Evolutionary conservation across 2,797 vertebrate genomes (phyloP), one percentile per base, ranked within the genome.

Genomic region (Chelon labrosus): DNA sequence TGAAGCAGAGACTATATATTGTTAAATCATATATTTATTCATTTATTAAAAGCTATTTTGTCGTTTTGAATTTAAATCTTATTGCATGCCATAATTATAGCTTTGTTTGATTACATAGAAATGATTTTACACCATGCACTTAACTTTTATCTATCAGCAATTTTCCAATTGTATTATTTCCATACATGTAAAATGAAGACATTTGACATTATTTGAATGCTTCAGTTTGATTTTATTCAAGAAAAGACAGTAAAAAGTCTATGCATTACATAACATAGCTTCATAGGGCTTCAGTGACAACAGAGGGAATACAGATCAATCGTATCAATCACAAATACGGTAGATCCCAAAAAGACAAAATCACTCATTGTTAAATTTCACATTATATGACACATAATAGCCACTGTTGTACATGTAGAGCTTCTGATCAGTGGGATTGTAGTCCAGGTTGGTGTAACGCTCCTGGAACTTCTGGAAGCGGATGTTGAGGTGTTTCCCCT

Each of bases 401-500:
- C 92, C 93, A 3, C 87, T 76, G 59, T 89, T 94, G 88, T 91
- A 93, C 91, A 94, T 93, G 79, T 93, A 93, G 14, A 94, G 87
- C 77, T 91, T 92, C 77, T 92, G 89, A 55, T 94, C 92, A 0
- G 63, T 80, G 35, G 85, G 86, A 42, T 88, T 90, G 64, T 89
- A 91, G 60, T 90, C 42, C 27, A 94, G 85, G 69, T 89, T 90
- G 58, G 56, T 63, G 65, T 92, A 91, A 0, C 14, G 81, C 35
- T 91, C 81, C 67, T 89, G 88, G 25, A 91, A 92, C 78, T 92
- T 93, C 53, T 83, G 83, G 69, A 93, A 92, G 11, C 6, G 82
- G 47, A 94, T 82, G 62, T n/a, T n/a, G n/a, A n/a, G n/a, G n/a
- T n/a, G n/a, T n/a, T n/a, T n/a, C n/a, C n/a, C n/a, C n/a, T n/a